Percentiles rank a stretch among this genome's conserved stretches.
Conservation (phyloP, 2,113 vertebrate species). For the Cacatua alba region DNA sequence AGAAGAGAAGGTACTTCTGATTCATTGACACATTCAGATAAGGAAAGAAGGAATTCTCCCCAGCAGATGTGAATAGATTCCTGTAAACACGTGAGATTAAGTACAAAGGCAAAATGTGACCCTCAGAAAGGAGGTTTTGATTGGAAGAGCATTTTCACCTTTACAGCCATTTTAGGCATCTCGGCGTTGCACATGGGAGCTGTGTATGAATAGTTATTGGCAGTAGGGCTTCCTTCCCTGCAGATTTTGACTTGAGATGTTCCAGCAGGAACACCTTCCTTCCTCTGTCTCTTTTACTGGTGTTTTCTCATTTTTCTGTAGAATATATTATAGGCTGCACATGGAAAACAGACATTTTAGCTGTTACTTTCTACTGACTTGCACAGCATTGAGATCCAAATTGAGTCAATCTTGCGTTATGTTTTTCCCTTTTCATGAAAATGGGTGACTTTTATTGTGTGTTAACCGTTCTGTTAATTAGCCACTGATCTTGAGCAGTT, state of each 20-base stretch:
- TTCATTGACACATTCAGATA: conserved; percentile 62
- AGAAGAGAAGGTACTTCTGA: conserved; percentile 42
- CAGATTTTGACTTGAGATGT: background rate
- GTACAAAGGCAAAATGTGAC: background rate
- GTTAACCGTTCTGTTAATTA: background rate
- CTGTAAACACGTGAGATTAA: conserved; percentile 45
- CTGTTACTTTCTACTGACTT: background rate
- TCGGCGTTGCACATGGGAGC: background rate
- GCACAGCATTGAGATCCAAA: background rate
- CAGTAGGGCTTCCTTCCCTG: background rate
- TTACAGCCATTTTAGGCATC: background rate
- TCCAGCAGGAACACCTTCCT: background rate
- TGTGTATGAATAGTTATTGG: background rate
- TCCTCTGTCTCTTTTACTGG: background rate
- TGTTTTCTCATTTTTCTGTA: background rate
- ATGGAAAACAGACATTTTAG: background rate
- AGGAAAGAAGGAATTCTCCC: conserved; percentile 47
- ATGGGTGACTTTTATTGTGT: background rate
- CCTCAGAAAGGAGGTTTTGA: too few species aligned
- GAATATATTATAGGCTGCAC: background rate
- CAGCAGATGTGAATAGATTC: conserved; percentile 57
- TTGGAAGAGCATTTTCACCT: background rate
- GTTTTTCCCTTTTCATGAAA: background rate
- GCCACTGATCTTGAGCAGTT: background rate
- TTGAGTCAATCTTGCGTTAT: background rate